A percentile compares a stretch with the other conserved stretches of the same genome.
Conservation (phyloP, 2,888 invertebrate species). For the Dyspetes luteomarginatus region DNA sequence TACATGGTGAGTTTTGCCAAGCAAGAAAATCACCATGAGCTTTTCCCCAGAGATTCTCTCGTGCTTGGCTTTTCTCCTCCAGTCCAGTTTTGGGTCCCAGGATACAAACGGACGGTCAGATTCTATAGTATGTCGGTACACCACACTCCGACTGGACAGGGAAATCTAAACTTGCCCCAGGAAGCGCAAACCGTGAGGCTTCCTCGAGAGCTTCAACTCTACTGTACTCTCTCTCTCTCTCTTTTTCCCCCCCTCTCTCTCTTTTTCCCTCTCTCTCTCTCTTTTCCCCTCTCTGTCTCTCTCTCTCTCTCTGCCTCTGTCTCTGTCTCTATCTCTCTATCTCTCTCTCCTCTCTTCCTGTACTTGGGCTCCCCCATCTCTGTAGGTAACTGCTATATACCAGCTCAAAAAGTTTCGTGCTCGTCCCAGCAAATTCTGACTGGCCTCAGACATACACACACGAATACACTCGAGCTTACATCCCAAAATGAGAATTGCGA, state of each 20-base stretch:
- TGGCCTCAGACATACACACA: not conserved
- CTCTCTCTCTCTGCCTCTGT: not conserved
- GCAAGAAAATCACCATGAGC: slow-evolving; percentile 9
- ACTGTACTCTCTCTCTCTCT: not conserved
- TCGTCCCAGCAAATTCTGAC: slow-evolving; percentile 49
- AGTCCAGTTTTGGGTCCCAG: slow-evolving; percentile 1
- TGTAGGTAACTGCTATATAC: not conserved
- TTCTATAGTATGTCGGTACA: slow-evolving; percentile 53
- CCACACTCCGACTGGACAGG: slow-evolving; percentile 63
- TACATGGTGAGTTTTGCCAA: not conserved
- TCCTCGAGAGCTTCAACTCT: slow-evolving; percentile 31
- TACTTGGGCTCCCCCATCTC: slow-evolving; percentile 17
- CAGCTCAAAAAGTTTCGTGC: slow-evolving; percentile 41
- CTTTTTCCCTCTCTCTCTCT: not conserved
- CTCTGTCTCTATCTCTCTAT: not conserved
- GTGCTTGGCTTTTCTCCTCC: not conserved
- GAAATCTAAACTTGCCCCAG: slow-evolving; percentile 63
- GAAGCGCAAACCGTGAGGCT: slow-evolving; percentile 32
- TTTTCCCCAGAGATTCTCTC: slow-evolving; percentile 31
- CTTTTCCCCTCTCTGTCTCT: not conserved
- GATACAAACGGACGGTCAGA: slow-evolving; percentile 34
- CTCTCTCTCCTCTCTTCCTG: not conserved
- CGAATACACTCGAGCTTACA: no score
- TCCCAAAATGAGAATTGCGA: slow-evolving; percentile 23
- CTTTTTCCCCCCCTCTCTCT: not conserved